These are phyloP conservation scores for Adelges cooleyi DNA, from an alignment of 1,140 invertebrate genomes.

Conservation along the genomic window DNA sequence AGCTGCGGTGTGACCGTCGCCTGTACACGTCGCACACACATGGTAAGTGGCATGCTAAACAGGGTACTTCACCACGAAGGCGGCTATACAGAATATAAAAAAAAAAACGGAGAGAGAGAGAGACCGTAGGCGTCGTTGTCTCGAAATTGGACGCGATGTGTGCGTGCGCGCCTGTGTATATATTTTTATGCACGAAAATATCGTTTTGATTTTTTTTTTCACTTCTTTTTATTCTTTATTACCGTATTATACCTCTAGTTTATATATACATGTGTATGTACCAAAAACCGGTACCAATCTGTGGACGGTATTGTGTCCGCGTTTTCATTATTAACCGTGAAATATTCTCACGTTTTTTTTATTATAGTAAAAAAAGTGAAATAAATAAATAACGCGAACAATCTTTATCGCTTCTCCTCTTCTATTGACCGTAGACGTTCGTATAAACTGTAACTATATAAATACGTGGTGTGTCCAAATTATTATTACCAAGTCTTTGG, in stretches of 20 bases:
- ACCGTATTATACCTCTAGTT: no score
- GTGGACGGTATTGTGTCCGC: not conserved
- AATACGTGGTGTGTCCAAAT: no score
- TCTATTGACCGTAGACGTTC: no score
- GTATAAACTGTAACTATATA: no score
- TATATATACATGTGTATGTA: no score
- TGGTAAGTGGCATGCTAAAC: constrained; percentile 24
- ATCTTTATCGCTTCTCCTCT: no score
- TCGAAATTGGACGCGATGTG: constrained; percentile 15
- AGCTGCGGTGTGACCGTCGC: constrained; percentile 6
- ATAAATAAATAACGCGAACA: no score
- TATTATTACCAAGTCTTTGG: no score
- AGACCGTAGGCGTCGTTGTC: constrained; percentile 4
- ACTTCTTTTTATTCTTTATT: not conserved
- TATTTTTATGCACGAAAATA: constrained; percentile 23
- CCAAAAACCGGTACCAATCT: constrained; percentile 4
- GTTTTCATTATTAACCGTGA: constrained; percentile 17
- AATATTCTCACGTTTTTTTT: constrained; percentile 10
- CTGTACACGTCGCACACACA: constrained; percentile 11
- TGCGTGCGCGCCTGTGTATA: not conserved
- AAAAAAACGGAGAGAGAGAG: not conserved
- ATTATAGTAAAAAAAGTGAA: no score
- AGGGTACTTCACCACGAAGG: constrained; percentile 25
- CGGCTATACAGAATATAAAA: not conserved
- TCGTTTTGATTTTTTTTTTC: constrained; percentile 5